Conservation (phyloP, 2,888 invertebrate species). For the Neoaliturus tenellus region DNA sequence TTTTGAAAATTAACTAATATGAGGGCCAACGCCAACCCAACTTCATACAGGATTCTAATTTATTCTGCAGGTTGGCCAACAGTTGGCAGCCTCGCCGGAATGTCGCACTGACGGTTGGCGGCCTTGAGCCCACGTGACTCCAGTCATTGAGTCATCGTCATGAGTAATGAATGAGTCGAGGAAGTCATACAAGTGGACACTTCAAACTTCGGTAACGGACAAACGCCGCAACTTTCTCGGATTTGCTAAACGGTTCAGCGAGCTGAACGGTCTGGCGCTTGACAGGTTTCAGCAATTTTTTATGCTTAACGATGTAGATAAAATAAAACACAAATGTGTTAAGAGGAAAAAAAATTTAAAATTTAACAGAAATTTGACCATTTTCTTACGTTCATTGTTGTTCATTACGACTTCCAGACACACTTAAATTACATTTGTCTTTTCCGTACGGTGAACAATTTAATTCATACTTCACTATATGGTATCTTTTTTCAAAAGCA, state of each 20-base stretch:
- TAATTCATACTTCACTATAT: no score
- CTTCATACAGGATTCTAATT: not conserved
- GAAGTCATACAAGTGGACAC: conserved; percentile 3
- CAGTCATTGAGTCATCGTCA: conserved; percentile 19
- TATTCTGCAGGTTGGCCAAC: not conserved
- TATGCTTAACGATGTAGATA: no score
- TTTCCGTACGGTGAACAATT: no score
- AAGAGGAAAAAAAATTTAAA: no score
- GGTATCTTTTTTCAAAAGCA: no score
- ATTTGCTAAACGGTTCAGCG: not conserved
- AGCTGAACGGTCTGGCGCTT: not conserved
- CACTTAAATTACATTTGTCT: no score
- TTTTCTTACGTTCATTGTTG: no score
- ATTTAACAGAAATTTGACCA: no score
- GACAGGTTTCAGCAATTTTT: not conserved
- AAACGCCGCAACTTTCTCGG: not conserved
- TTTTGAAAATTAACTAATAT: no score
- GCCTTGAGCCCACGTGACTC: conserved; percentile 13
- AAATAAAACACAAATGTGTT: no score
- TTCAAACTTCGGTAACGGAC: not conserved
- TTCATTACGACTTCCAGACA: no score
- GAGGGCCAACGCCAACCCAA: no score
- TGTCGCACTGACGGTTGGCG: not conserved
- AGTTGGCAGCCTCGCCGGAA: conserved; percentile 19
- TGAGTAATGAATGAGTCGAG: conserved; percentile 17